Conservation (phyloP, 2,888 invertebrate species). For the Cephonodes hylas region DNA sequence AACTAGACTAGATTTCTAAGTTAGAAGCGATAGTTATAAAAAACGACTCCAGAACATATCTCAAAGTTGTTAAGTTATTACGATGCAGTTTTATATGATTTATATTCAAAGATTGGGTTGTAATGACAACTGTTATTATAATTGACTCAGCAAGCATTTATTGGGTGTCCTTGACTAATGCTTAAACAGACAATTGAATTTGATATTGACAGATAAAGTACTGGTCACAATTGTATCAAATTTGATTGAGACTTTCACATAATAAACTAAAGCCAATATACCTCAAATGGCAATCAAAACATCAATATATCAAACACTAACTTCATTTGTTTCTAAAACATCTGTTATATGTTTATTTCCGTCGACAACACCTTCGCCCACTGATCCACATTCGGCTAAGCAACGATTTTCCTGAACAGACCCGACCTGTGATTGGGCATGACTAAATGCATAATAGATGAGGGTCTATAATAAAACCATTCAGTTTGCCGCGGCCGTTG, state of each 20-base stretch:
- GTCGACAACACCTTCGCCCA: conserved; percentile 24
- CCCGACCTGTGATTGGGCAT: conserved; percentile 55
- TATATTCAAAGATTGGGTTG: too few relatives aligned
- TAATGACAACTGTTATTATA: too few relatives aligned
- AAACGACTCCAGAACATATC: too few relatives aligned
- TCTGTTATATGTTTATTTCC: conserved; percentile 1
- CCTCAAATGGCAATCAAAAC: not conserved
- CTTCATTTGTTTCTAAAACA: not conserved
- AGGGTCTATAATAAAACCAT: conserved; percentile 70
- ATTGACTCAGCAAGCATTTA: too few relatives aligned
- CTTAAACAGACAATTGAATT: too few relatives aligned
- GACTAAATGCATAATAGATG: conserved; percentile 71
- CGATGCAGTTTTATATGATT: too few relatives aligned
- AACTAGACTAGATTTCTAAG: too few relatives aligned
- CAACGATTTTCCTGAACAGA: conserved; percentile 72
- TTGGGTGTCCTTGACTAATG: too few relatives aligned
- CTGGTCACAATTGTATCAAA: too few relatives aligned
- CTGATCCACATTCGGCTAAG: conserved; percentile 46
- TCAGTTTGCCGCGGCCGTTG: conserved; percentile 57
- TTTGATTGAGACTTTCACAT: not conserved
- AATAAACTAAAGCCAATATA: not conserved
- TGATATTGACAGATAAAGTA: too few relatives aligned
- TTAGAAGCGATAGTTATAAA: too few relatives aligned
- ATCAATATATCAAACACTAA: not conserved
- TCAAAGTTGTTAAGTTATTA: too few relatives aligned